Percentiles rank a stretch among this genome's conserved stretches.
Evolutionary conservation across 1,140 invertebrate species (phyloP).

Genomic region (Zaprionus davidi): DNA sequence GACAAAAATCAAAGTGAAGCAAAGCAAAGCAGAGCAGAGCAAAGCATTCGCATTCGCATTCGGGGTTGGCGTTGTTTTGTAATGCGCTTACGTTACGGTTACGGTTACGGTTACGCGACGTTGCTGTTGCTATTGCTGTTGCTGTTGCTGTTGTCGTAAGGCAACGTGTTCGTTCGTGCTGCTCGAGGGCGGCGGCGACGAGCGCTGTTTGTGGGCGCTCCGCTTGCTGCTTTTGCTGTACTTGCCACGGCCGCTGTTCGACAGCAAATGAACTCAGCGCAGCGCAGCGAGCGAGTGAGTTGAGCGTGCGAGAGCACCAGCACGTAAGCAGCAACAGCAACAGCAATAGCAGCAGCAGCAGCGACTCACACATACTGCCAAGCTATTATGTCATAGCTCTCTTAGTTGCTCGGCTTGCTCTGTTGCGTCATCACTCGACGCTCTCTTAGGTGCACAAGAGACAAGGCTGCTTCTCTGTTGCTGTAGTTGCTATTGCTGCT

Average conservation of each 20-base stretch:
- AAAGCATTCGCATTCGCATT: not conserved
- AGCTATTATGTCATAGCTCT: conserved; percentile 49
- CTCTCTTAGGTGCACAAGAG: conserved; percentile 36
- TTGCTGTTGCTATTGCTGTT: conserved; percentile 1
- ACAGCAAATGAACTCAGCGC: conserved; percentile 60
- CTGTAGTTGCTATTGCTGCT: not conserved
- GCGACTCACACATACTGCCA: conserved; percentile 2
- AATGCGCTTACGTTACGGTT: conserved; percentile 71
- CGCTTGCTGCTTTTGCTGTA: conserved; percentile 54
- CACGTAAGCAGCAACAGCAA: conserved; percentile 5
- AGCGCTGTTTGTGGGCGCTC: conserved; percentile 42
- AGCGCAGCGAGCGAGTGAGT: conserved; percentile 5
- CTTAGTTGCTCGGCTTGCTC: conserved; percentile 23
- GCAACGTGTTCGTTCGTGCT: conserved; percentile 61
- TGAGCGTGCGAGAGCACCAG: conserved; percentile 18
- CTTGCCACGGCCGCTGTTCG: conserved; percentile 73
- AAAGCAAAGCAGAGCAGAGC: conserved; percentile 5
- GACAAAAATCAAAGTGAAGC: conserved; percentile 29
- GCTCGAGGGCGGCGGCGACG: conserved; percentile 35
- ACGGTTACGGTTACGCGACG: conserved; percentile 58
- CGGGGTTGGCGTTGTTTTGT: conserved; percentile 62
- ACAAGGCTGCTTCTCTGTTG: conserved; percentile 8
- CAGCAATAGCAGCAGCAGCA: conserved; percentile 11
- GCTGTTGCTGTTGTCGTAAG: conserved; percentile 19
- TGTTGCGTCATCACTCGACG: conserved; percentile 47